A percentile compares a stretch with the other conserved stretches of the same genome.
phyloP scores from a whole-genome alignment of 2,797 vertebrate species.

The Hybognathus amarus region DNA sequence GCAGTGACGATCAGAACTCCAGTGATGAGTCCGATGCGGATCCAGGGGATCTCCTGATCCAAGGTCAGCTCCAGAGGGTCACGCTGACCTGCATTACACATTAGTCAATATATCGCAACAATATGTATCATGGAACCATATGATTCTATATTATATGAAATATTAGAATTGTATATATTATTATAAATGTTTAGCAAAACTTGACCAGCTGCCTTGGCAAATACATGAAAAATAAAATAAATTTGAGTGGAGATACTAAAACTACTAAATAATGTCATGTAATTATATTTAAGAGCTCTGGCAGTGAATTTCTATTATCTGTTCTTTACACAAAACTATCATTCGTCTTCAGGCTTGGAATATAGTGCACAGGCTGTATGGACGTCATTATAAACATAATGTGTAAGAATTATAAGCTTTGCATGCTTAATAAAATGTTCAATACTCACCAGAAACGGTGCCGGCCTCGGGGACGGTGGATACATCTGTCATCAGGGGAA shows the following conservation, averaged over 20 bases:
- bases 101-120: no score
- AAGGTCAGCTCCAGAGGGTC: not conserved
- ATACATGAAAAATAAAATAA: no score
- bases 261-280: no score
- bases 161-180: no score
- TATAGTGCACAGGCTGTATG: not conserved
- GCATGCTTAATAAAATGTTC: not conserved
- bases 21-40: constrained; percentile 48
- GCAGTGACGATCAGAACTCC: constrained; percentile 51
- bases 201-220: no score
- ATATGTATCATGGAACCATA: no score
- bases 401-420: not conserved
- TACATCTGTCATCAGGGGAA: not conserved
- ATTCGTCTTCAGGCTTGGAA: not conserved
- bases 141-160: no score
- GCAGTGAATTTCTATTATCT: not conserved
- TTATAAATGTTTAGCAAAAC: not conserved
- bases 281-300: not conserved
- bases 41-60: constrained; percentile 37
- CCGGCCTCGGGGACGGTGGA: not conserved
- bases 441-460: not conserved
- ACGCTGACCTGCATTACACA: constrained; percentile 11
- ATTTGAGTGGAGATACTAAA: no score
- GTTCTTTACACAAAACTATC: not conserved
- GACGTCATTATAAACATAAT: not conserved